Evolutionary conservation across 1,140 invertebrate species (phyloP).

Genomic region (Chironomus tepperi): DNA sequence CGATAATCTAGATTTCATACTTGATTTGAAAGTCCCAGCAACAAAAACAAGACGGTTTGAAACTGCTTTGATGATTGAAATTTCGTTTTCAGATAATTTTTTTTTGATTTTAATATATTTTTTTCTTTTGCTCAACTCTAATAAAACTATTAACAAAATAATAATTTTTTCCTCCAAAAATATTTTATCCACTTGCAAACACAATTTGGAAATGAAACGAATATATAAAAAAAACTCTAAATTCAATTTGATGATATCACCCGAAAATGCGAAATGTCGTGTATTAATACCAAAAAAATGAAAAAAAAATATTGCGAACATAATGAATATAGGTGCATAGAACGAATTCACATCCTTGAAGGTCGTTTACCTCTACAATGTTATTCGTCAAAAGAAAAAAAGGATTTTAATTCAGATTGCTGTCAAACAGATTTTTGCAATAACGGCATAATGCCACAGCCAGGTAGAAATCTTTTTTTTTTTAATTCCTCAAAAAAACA

Average conservation of each 20-base stretch:
- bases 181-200: background rate
- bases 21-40: background rate
- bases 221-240: background rate
- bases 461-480: background rate
- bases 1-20: background rate
- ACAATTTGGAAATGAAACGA: background rate
- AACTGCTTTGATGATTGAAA: constrained; percentile 12
- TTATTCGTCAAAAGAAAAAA: constrained; percentile 33
- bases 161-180: background rate
- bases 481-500: background rate
- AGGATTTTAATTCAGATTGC: constrained; percentile 36
- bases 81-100: background rate
- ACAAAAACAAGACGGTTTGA: constrained; percentile 32
- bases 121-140: background rate
- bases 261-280: background rate
- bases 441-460: constrained; percentile 31
- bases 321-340: constrained; percentile 11
- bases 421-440: constrained; percentile 40
- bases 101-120: constrained; percentile 10
- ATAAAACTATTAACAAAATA: constrained; percentile 3
- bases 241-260: background rate
- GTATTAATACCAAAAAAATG: no score
- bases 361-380: constrained; percentile 35
- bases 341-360: background rate
- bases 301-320: no score